These are phyloP conservation scores for Bicyclus anynana DNA, from an alignment of 1,140 invertebrate species.

Conservation along the genomic window DNA sequence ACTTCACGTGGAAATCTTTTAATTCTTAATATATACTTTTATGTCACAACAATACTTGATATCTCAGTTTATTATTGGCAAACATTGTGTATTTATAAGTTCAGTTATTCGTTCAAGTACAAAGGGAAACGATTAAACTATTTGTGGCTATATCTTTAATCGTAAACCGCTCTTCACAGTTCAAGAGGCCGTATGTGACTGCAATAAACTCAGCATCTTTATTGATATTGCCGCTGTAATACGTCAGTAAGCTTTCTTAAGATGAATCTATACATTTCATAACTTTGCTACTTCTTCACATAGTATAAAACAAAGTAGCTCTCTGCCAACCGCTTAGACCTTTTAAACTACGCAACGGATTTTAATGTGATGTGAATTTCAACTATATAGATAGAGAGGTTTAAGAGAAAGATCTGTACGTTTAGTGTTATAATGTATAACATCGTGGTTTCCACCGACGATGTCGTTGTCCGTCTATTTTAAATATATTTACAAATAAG, in stretches of 20 bases:
- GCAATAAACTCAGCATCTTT: conserved; percentile 52
- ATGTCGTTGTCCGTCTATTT: too few relatives aligned
- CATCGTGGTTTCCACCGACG: too few relatives aligned
- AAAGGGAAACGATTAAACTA: conserved; percentile 10
- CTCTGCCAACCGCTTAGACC: too few relatives aligned
- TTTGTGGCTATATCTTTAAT: conserved; percentile 20
- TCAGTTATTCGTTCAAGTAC: neutral
- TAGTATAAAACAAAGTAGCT: too few relatives aligned
- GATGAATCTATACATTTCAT: neutral
- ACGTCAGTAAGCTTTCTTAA: neutral
- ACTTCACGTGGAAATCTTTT: too few relatives aligned
- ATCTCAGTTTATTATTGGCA: neutral
- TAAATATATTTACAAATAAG: too few relatives aligned
- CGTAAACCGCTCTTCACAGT: conserved; percentile 35
- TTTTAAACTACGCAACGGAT: too few relatives aligned
- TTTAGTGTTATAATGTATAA: too few relatives aligned
- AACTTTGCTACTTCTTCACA: neutral
- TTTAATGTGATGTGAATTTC: too few relatives aligned
- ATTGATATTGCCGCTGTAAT: conserved; percentile 36
- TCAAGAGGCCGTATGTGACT: conserved; percentile 29
- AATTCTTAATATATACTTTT: too few relatives aligned
- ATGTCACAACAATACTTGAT: neutral
- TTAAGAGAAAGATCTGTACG: too few relatives aligned
- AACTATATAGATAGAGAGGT: too few relatives aligned
- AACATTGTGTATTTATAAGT: neutral